Evolutionary conservation across 1,140 invertebrate species (phyloP).

Genomic region (Magallana ariakensis): DNA sequence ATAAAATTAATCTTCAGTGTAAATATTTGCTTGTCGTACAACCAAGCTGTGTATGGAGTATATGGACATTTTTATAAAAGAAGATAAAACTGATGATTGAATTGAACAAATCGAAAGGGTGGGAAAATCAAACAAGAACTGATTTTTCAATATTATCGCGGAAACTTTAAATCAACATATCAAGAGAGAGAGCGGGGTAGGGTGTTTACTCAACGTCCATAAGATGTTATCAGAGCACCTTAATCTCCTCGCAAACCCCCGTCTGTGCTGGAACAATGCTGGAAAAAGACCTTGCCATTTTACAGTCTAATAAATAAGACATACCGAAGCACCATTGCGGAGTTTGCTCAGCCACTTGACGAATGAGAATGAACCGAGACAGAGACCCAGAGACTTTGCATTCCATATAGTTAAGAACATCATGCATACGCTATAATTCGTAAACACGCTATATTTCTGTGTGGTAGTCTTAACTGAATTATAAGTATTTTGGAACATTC

Average conservation of each 20-base stretch:
- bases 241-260: conserved; percentile 4
- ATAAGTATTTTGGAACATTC: no score
- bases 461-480: no score
- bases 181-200: conserved; percentile 3
- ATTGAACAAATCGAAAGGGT: conserved; percentile 34
- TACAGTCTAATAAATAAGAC: conserved; percentile 25
- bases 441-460: no score
- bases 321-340: not conserved
- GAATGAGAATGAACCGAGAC: not conserved
- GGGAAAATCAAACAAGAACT: conserved; percentile 29
- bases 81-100: conserved; percentile 32
- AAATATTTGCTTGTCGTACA: conserved; percentile 9
- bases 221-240: conserved; percentile 21
- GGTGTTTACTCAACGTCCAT: conserved; percentile 22
- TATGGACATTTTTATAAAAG: not conserved
- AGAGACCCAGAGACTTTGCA: not conserved
- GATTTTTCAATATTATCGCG: conserved; percentile 24
- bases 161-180: conserved; percentile 37
- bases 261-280: not conserved
- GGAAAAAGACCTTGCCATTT: conserved; percentile 14
- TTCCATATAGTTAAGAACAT: not conserved
- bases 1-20: conserved; percentile 18
- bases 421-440: no score
- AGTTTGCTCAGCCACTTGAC: not conserved
- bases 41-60: not conserved